Evolutionary conservation across 2,797 vertebrate genomes (phyloP).

Genomic region (Falco peregrinus): DNA sequence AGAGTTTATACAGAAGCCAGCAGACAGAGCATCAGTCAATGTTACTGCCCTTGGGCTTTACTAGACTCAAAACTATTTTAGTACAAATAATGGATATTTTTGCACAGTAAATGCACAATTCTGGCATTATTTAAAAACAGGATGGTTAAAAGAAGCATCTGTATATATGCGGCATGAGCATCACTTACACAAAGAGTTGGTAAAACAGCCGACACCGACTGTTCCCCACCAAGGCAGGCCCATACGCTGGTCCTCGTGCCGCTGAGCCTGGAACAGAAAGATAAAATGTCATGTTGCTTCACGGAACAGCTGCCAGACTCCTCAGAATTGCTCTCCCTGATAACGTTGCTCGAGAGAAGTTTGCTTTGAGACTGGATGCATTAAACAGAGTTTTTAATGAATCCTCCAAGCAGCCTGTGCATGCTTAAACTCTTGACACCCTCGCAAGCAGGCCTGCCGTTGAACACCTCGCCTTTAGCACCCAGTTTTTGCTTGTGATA

Average conservation of each 20-base stretch:
- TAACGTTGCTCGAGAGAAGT: not conserved
- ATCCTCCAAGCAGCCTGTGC: fast-evolving
- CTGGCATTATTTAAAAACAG: not conserved
- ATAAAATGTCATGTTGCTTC: not conserved
- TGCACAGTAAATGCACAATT: not conserved
- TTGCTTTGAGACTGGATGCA: fast-evolving
- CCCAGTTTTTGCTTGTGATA: not conserved
- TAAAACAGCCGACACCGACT: not conserved
- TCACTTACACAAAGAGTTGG: not conserved
- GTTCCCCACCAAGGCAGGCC: not conserved
- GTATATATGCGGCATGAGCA: not conserved
- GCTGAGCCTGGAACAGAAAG: not conserved
- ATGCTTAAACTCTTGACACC: fast-evolving
- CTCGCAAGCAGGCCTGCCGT: fast-evolving
- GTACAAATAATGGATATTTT: not conserved
- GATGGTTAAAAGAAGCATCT: not conserved
- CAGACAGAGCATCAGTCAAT: not conserved
- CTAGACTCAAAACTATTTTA: not conserved
- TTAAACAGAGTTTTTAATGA: not conserved
- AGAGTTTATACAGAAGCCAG: not conserved
- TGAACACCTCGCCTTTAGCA: no score
- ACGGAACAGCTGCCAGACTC: no score
- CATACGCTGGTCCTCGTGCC: fast-evolving
- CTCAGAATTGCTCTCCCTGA: not conserved
- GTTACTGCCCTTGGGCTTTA: not conserved